Evolutionary conservation across 2,888 invertebrate genomes (phyloP).

Genomic region (Lasioglossum lativentre): DNA sequence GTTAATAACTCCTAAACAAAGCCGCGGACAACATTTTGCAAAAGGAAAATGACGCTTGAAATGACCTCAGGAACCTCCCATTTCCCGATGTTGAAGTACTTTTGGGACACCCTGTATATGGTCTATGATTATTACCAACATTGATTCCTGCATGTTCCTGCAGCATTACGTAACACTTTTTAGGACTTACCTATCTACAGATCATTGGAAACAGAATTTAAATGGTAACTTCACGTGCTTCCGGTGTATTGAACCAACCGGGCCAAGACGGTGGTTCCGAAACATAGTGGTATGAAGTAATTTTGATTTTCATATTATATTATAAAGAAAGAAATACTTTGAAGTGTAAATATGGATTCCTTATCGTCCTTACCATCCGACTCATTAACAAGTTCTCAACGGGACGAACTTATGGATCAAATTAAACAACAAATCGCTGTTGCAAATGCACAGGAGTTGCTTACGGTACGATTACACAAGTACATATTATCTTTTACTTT

Average conservation of each 20-base stretch:
- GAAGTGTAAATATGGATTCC: conserved; percentile 86
- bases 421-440: conserved; percentile 98
- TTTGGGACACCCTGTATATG: too few relatives aligned
- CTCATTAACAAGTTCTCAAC: conserved; percentile 89
- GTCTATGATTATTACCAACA: background rate
- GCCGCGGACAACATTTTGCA: too few relatives aligned
- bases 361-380: conserved; percentile 86
- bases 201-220: conserved; percentile 29
- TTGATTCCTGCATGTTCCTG: background rate
- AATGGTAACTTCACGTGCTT: conserved; percentile 64
- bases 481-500: conserved; percentile 40
- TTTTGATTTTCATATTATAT: conserved; percentile 22
- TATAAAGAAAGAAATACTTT: conserved; percentile 14
- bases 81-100: too few relatives aligned
- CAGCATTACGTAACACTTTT: background rate
- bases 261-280: conserved; percentile 21
- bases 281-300: conserved; percentile 25
- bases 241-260: conserved; percentile 50
- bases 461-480: conserved; percentile 88
- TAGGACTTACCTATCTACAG: background rate
- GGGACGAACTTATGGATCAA: conserved; percentile 96
- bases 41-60: too few relatives aligned
- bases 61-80: too few relatives aligned
- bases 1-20: too few relatives aligned
- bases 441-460: conserved; percentile 96